phyloP scores from a whole-genome alignment of 2,113 vertebrate genomes.

The Microcebus griseorufus region DNA sequence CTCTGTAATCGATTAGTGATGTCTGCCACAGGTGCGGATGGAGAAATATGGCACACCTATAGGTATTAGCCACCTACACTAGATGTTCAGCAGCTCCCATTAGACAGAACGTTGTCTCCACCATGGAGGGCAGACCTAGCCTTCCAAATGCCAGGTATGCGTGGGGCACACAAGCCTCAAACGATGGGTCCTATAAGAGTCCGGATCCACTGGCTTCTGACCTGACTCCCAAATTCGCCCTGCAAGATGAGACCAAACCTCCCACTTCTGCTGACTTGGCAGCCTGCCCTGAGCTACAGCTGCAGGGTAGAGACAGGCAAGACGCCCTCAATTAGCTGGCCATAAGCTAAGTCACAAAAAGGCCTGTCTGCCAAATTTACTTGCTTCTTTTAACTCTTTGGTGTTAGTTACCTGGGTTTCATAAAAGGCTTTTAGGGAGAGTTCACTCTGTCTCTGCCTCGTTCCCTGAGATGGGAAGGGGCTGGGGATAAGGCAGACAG shows the following conservation, averaged over 20 bases:
- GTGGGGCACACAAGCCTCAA: not conserved
- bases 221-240: not conserved
- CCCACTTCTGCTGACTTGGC: not conserved
- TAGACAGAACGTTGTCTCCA: not conserved
- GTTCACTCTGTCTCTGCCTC: not conserved
- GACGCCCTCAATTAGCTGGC: fast-evolving
- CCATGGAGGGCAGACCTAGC: not conserved
- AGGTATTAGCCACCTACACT: not conserved
- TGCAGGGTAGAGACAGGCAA: not conserved
- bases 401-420: not conserved
- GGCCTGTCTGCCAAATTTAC: too few relatives aligned
- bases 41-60: fast-evolving
- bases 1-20: not conserved
- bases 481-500: not conserved
- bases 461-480: not conserved
- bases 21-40: not conserved
- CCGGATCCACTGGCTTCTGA: not conserved
- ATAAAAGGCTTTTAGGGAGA: not conserved
- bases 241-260: not conserved
- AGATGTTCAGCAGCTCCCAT: not conserved
- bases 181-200: not conserved
- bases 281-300: not conserved
- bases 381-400: not conserved
- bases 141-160: not conserved
- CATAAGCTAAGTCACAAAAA: not conserved